phyloP scores from a whole-genome alignment of 1,140 invertebrate genomes.

The Limonius californicus region DNA sequence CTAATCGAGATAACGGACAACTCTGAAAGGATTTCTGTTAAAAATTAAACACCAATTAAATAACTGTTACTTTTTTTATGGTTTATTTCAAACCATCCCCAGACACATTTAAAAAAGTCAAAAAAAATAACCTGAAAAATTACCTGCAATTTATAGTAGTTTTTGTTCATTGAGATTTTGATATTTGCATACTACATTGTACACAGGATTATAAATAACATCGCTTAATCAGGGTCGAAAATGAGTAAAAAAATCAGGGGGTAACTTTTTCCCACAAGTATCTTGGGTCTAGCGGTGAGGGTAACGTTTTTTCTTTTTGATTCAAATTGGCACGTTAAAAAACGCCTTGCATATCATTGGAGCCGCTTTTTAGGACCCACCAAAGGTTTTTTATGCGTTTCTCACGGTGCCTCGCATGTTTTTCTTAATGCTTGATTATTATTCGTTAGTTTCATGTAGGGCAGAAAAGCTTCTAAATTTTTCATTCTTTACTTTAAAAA shows the following conservation, averaged over 20 bases:
- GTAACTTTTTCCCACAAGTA: conserved; percentile 28
- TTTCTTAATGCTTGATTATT: too few species aligned
- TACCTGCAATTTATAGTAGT: conserved; percentile 20
- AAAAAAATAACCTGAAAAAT: conserved; percentile 21
- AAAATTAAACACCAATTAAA: conserved; percentile 1
- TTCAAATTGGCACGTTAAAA: conserved; percentile 28
- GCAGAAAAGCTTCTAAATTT: too few species aligned
- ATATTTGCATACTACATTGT: conserved; percentile 25
- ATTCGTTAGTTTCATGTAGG: too few species aligned
- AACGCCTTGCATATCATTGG: conserved; percentile 17
- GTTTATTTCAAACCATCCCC: not conserved
- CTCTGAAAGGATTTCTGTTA: not conserved
- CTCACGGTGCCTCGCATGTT: conserved; percentile 17
- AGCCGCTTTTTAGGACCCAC: conserved; percentile 15
- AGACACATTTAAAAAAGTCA: not conserved
- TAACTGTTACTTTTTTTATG: not conserved
- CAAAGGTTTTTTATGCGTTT: conserved; percentile 19
- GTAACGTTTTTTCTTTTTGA: conserved; percentile 22
- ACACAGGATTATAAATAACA: conserved; percentile 6
- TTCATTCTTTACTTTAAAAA: too few species aligned
- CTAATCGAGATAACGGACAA: not conserved
- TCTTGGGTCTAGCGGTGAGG: conserved; percentile 18
- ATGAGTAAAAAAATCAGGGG: conserved; percentile 20
- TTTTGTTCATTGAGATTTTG: conserved; percentile 13
- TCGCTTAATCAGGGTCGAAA: conserved; percentile 6